Percentiles rank a stretch among this genome's conserved stretches.
Conservation (phyloP, 2,888 invertebrate species). For the Atethmia centrago region DNA sequence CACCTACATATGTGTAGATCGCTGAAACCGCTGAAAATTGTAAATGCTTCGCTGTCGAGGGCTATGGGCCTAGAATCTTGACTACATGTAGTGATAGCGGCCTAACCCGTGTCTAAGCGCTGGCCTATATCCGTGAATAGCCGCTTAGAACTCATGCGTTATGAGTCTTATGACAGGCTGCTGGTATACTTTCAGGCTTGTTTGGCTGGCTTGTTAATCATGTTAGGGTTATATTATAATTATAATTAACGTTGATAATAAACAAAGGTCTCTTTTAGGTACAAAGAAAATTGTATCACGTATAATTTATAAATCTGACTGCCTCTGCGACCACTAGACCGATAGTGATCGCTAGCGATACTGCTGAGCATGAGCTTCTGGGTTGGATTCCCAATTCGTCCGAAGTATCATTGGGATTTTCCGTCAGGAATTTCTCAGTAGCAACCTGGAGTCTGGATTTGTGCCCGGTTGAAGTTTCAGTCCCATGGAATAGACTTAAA, state of each 20-base stretch:
- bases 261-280: background rate
- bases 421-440: background rate
- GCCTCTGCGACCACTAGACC: too few relatives aligned
- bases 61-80: conserved; percentile 15
- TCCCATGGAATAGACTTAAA: background rate
- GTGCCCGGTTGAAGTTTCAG: background rate
- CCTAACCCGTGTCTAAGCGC: conserved; percentile 20
- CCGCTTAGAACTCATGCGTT: conserved; percentile 16
- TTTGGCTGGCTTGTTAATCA: too few relatives aligned
- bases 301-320: background rate
- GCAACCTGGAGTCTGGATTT: background rate
- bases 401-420: background rate
- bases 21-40: background rate
- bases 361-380: background rate
- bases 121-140: conserved; percentile 57
- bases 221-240: background rate
- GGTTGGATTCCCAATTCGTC: background rate
- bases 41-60: background rate
- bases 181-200: conserved; percentile 19
- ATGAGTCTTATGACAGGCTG: conserved; percentile 6
- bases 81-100: conserved; percentile 19
- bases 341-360: background rate
- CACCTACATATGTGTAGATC: background rate
- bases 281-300: background rate
- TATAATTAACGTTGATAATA: background rate